Percentiles rank a stretch among this genome's conserved stretches.
Evolutionary conservation across 2,797 vertebrate species (phyloP).

Genomic region (Microcaecilia unicolor): DNA sequence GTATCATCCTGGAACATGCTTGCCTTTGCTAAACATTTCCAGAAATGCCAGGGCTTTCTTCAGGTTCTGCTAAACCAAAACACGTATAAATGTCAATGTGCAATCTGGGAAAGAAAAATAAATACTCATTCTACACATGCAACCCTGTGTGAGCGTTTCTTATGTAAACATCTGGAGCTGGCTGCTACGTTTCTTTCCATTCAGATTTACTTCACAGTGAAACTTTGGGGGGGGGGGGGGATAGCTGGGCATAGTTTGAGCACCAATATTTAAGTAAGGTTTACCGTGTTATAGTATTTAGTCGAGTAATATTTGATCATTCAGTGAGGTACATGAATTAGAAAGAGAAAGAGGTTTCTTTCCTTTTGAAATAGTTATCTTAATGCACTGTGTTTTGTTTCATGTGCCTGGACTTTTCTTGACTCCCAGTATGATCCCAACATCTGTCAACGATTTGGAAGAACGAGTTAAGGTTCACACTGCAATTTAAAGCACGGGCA

Average conservation of each 20-base stretch:
- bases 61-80: neutral
- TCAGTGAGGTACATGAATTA: too few species aligned
- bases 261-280: too few species aligned
- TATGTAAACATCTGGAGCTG: neutral
- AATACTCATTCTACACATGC: neutral
- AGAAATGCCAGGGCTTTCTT: neutral
- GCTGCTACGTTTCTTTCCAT: neutral
- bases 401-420: slow-evolving; percentile 11
- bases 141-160: neutral
- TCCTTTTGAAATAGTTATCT: too few species aligned
- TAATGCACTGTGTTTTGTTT: slow-evolving; percentile 1
- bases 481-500: slow-evolving; percentile 14
- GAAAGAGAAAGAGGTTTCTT: too few species aligned
- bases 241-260: too few species aligned
- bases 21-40: fast-evolving
- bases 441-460: slow-evolving; percentile 37
- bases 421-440: slow-evolving; percentile 15
- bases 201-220: too few species aligned
- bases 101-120: neutral
- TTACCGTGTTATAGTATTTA: too few species aligned
- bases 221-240: too few species aligned
- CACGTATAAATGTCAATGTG: neutral
- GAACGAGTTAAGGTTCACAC: slow-evolving; percentile 20
- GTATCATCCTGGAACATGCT: neutral
- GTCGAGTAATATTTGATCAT: too few species aligned